These are phyloP conservation scores for Spatulosminthurus flaviceps DNA, from an alignment of 2,888 invertebrate genomes.

Conservation along the genomic window DNA sequence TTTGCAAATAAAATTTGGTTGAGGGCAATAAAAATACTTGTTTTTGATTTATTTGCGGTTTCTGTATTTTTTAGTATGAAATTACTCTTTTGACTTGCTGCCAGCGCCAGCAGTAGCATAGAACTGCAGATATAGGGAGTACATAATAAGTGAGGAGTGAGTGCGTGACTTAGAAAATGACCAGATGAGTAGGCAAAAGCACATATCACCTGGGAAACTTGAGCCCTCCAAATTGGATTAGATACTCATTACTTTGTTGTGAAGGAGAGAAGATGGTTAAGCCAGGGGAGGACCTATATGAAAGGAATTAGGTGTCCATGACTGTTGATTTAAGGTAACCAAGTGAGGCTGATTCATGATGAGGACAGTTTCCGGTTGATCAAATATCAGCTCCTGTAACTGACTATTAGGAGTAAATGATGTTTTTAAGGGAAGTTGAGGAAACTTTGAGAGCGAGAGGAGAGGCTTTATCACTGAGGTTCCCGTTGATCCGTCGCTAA, in stretches of 20 bases:
- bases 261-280: background rate
- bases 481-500: slow-evolving; percentile 19
- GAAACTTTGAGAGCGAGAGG: background rate
- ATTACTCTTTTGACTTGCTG: no score
- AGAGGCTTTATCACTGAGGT: background rate
- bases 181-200: background rate
- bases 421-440: background rate
- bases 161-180: no score
- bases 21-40: no score
- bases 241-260: background rate
- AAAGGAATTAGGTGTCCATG: slow-evolving; percentile 23
- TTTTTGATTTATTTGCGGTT: no score
- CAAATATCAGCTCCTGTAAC: slow-evolving; percentile 24
- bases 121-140: no score
- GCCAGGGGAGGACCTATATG: background rate
- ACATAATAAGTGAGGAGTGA: no score
- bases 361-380: slow-evolving; percentile 38
- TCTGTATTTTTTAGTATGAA: no score
- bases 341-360: slow-evolving; percentile 6
- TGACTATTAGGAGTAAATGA: background rate
- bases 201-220: background rate
- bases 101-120: no score
- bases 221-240: background rate
- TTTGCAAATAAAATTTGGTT: no score
- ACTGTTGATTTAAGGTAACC: background rate